Evolutionary conservation across 2,797 vertebrate species (phyloP).

Genomic region (Phylloscopus collybita): DNA sequence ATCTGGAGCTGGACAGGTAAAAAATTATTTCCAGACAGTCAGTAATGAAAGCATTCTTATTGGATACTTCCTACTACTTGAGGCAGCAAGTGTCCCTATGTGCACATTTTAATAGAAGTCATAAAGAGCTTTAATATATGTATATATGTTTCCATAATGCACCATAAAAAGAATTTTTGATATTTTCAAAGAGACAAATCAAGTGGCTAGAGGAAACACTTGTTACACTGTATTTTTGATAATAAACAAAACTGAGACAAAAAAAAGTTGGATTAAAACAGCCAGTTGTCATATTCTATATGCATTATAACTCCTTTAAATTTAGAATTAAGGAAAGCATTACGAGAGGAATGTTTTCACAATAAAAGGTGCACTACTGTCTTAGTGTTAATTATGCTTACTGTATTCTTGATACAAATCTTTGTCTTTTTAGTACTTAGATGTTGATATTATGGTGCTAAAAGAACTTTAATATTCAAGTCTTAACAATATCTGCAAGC

Average conservation of each 20-base stretch:
- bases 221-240: background rate
- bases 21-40: background rate
- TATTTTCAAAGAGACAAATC: background rate
- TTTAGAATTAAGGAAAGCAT: background rate
- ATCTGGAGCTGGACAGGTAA: background rate
- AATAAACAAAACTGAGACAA: background rate
- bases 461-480: background rate
- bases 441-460: background rate
- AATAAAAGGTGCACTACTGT: background rate
- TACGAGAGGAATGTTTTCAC: background rate
- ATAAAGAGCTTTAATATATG: background rate
- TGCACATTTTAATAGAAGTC: background rate
- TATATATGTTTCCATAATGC: fast-evolving
- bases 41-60: background rate
- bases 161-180: background rate
- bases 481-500: background rate
- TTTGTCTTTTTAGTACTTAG: background rate
- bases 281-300: background rate
- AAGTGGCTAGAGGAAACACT: background rate
- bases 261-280: background rate
- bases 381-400: background rate
- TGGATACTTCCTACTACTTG: background rate
- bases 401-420: background rate
- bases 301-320: background rate
- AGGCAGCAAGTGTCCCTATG: background rate